These are phyloP conservation scores for Steinernema carpocapsae DNA, from an alignment of 2,888 invertebrate species.

Conservation along the genomic window DNA sequence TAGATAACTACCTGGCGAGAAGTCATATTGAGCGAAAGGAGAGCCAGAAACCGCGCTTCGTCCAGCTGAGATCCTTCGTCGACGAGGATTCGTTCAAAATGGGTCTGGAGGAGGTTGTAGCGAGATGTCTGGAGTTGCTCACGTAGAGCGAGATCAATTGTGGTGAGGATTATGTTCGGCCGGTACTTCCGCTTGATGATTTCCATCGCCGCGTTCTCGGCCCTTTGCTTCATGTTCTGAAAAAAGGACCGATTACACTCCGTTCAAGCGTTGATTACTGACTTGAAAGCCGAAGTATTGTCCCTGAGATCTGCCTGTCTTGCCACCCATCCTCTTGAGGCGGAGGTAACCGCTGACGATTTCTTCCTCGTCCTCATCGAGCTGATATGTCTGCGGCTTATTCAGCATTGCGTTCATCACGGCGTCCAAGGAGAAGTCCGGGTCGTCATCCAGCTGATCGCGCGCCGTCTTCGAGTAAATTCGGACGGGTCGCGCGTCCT, in stretches of 20 bases:
- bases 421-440: not conserved
- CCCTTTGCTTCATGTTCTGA: not conserved
- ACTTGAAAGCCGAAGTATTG: too few species aligned
- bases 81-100: not conserved
- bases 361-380: not conserved
- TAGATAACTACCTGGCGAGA: not conserved
- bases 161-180: conserved; percentile 4
- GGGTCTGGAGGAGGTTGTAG: not conserved
- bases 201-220: not conserved
- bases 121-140: not conserved
- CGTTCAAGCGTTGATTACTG: not conserved
- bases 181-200: not conserved
- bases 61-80: conserved; percentile 13
- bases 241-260: not conserved
- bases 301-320: not conserved
- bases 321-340: not conserved
- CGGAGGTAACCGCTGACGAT: too few species aligned
- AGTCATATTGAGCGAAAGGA: conserved; percentile 4
- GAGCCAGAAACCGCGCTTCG: not conserved
- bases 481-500: not conserved
- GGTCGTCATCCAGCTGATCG: not conserved
- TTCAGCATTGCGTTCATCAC: not conserved
- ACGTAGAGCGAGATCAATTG: not conserved
- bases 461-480: not conserved
- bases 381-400: not conserved